Base-by-base conservation (phyloP, 1,140 invertebrate species). In the Dreissena polymorpha region DNA sequence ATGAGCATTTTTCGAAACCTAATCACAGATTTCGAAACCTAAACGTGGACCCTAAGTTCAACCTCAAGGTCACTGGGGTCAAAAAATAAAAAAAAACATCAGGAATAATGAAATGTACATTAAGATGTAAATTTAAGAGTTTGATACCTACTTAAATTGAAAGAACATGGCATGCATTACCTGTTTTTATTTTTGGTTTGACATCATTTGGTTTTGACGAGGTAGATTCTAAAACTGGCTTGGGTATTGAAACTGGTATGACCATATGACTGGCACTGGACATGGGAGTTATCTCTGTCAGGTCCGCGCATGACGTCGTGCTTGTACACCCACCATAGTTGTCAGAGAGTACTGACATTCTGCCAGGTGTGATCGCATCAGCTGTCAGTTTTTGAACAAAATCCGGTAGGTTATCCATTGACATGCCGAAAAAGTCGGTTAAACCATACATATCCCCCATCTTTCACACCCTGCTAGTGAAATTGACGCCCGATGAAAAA, bases 291-390 rank as follows among this genome's bases (percentile, higher is more conserved):
- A 39, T 39, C 39, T 39, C 39, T 39, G 39, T 39, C 2, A 39
- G 39, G 39, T 39, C 39, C 39, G 39, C 39, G 39, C 39, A 39
- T 39, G 39, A 39, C 39, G 39, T 39, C 39, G 39, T 39, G 39
- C 39, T 39, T 2, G 39, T 39, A 39, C 39, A 39, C 8, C 39
- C 12, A 53, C 77, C 78, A 68, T 72, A 80, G n/a, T 29, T 57
- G 53, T 80, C 78, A 65, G 18, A 63, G 53, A 80, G 25, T 68
- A 72, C 53, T 25, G 78, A 57, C 78, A 80, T 80, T 55, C 78
- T 71, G 16, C 78, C 78, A 50, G 78, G 78, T 13, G 78, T 71
- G 69, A 80, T 80, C 21, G 78, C 70, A 80, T 80, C 78, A 80
- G 78, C 78, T 80, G 78, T 50, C 64, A 80, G 39, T 55, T 72